Conservation (phyloP, 2,888 invertebrate genomes). For the Geotrupes spiniger region DNA sequence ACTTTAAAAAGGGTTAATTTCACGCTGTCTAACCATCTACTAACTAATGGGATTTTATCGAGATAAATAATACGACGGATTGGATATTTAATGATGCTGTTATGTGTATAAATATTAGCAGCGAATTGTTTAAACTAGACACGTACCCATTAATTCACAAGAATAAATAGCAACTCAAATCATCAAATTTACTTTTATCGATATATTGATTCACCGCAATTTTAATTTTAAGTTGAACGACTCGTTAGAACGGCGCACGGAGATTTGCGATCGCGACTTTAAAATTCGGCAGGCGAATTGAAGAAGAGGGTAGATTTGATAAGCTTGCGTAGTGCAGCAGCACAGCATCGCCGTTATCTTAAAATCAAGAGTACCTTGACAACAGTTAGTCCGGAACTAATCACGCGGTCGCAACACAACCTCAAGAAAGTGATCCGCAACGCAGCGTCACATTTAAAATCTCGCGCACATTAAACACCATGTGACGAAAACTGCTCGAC, state of each 20-base stretch:
- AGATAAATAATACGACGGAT: slow-evolving; percentile 11
- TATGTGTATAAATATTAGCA: too few relatives aligned
- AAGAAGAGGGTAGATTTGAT: slow-evolving; percentile 33
- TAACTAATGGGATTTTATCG: slow-evolving; percentile 11
- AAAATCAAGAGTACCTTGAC: slow-evolving; percentile 30
- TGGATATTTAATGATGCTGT: background rate
- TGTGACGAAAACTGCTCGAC: background rate
- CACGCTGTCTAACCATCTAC: slow-evolving; percentile 18
- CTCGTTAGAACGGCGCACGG: too few relatives aligned
- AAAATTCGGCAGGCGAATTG: background rate
- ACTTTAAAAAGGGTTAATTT: slow-evolving; percentile 19
- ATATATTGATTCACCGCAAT: too few relatives aligned
- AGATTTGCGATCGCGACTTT: too few relatives aligned
- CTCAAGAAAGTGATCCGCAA: background rate
- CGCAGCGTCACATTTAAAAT: slow-evolving; percentile 5
- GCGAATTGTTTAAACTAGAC: too few relatives aligned
- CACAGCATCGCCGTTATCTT: slow-evolving; percentile 20
- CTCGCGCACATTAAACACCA: background rate
- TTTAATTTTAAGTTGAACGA: too few relatives aligned
- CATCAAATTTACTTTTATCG: too few relatives aligned
- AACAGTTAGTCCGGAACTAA: slow-evolving; percentile 28
- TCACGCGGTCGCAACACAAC: slow-evolving; percentile 10
- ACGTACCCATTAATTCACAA: too few relatives aligned
- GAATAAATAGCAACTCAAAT: too few relatives aligned
- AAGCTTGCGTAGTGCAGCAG: slow-evolving; percentile 35